Percentiles rank a stretch among this genome's conserved stretches.
Conservation (phyloP, 1,140 invertebrate species). For the Neodiprion fabricii region DNA sequence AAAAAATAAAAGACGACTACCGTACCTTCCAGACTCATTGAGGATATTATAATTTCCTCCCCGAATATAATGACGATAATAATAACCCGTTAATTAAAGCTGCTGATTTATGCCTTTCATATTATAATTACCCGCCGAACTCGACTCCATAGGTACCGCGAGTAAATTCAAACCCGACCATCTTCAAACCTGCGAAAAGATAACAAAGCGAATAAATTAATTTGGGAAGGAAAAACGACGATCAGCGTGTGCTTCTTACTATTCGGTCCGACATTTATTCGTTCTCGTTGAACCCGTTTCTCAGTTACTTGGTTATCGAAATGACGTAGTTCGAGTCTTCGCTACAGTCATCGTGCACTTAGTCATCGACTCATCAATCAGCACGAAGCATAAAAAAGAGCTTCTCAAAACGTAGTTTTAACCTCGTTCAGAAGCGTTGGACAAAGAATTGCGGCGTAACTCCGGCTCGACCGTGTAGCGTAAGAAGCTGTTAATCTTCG, state of each 20-base stretch:
- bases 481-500: slow-evolving; percentile 65
- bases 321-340: too few relatives aligned
- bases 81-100: slow-evolving; percentile 60
- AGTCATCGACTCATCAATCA: too few relatives aligned
- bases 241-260: too few relatives aligned
- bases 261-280: too few relatives aligned
- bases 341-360: too few relatives aligned
- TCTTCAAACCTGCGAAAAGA: slow-evolving; percentile 29
- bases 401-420: too few relatives aligned
- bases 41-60: slow-evolving; percentile 45
- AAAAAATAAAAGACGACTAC: neutral
- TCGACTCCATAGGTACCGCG: slow-evolving; percentile 40
- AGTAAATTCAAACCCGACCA: slow-evolving; percentile 34
- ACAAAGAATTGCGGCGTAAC: neutral
- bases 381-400: too few relatives aligned
- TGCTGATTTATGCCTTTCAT: slow-evolving; percentile 60
- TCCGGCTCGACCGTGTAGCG: slow-evolving; percentile 23
- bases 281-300: too few relatives aligned
- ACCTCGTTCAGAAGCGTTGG: neutral
- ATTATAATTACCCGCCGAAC: slow-evolving; percentile 60
- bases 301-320: too few relatives aligned
- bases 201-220: slow-evolving; percentile 54
- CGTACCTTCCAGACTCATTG: slow-evolving; percentile 20
- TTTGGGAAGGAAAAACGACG: slow-evolving; percentile 41
- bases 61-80: slow-evolving; percentile 53